Base-by-base conservation (phyloP, 2,113 vertebrate genomes). In the Oncorhynchus mykiss region DNA sequence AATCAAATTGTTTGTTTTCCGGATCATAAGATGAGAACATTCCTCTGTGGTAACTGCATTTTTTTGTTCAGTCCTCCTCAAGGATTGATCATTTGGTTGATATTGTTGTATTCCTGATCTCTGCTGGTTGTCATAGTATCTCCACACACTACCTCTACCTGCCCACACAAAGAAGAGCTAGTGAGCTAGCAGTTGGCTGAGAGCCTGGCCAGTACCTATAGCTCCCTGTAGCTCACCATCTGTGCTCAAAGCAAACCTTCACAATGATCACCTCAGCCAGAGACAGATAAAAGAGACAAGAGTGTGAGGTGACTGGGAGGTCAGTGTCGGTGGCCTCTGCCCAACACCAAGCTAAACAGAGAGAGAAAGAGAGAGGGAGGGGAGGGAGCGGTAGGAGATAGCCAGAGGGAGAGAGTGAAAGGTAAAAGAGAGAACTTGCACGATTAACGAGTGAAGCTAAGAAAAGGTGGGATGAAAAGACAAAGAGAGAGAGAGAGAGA, bases 161-260 rank as follows among this genome's bases (percentile, higher is more conserved):
- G 85, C 78, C 73, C 70, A 29, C 80, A 85, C 83, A 88, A 78
- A 86, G 81, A 85, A 73, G 82, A 49, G 49, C 11, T 54, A 54
- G 51, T 5, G 5, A 1, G 14, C 51, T 54, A 54, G 16, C 16
- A 18, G 29, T 81, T 87, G 82, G 91, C 82, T 75, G 60, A 34
- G 66, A 84, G 87, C 89, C 89, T 88, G 80, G 77, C 76, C 13
- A 59, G 78, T 88, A 86, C 77, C 86, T 34, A 78, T 69, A 78
- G 86, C 83, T 90, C 86, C 85, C 82, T 80, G 87, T 85, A 80
- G 86, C 73, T 87, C 79, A 54, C 86, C 88, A 90, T 92, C 87
- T 88, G 88, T 83, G 86, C 84, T 85, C 82, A 82, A 84, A 87
- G 77, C 76, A 81, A 80, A 86, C 80, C 73, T 76, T 80, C 51